A percentile compares a stretch with the other conserved stretches of the same genome.
Conservation (phyloP, 2,797 vertebrate genomes). For the Poliocrania exsul region DNA sequence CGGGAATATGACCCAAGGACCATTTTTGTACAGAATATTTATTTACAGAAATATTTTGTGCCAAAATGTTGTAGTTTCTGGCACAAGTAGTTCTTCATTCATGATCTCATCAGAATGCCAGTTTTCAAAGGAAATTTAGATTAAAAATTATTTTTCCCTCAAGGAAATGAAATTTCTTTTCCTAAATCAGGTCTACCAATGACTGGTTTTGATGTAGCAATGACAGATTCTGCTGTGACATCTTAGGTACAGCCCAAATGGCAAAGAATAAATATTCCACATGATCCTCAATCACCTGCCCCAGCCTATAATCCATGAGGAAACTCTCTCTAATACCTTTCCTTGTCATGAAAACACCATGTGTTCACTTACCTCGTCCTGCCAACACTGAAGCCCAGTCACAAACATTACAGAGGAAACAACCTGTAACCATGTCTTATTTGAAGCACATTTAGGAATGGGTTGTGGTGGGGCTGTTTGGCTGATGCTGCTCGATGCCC, state of each 20-base stretch:
- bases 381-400: background rate
- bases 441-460: background rate
- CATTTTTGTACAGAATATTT: background rate
- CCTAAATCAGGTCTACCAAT: background rate
- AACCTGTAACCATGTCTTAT: fast-evolving
- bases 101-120: background rate
- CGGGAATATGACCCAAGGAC: fast-evolving
- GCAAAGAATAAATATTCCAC: background rate
- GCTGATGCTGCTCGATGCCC: fast-evolving
- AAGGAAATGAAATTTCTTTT: background rate
- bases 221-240: background rate
- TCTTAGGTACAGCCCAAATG: background rate
- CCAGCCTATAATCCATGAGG: background rate
- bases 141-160: background rate
- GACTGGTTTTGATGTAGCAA: background rate
- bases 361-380: fast-evolving
- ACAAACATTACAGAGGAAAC: background rate
- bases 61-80: background rate
- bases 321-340: background rate
- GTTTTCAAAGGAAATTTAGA: background rate
- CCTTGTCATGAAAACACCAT: background rate
- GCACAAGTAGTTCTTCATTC: background rate
- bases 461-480: background rate
- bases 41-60: background rate
- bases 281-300: background rate